A percentile compares a stretch with the other conserved stretches of the same genome.
Evolutionary conservation across 2,113 vertebrate genomes (phyloP).

Genomic region (Merops nubicus): DNA sequence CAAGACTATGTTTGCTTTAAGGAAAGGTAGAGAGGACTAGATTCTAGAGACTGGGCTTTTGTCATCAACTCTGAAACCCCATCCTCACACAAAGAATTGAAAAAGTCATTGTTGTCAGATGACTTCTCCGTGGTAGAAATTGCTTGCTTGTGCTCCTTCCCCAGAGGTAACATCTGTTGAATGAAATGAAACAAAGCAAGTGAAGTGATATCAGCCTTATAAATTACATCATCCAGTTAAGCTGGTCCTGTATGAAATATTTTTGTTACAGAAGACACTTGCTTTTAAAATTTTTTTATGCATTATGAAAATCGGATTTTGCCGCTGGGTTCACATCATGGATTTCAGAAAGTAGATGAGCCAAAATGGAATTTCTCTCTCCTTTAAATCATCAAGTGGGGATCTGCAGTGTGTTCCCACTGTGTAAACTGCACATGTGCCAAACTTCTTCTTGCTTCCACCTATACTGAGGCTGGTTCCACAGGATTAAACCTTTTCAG

Average conservation of each 20-base stretch:
- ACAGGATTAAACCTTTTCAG: not conserved
- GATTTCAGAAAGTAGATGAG: not conserved
- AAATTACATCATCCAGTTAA: not conserved
- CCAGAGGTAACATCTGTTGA: not conserved
- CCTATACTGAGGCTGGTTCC: not conserved
- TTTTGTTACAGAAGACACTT: not conserved
- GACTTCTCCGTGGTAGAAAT: not conserved
- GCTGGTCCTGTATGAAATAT: not conserved
- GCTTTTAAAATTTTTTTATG: not conserved
- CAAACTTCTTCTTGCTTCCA: not conserved
- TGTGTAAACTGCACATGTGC: not conserved
- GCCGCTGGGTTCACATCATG: not conserved
- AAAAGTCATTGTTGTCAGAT: not conserved
- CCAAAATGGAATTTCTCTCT: not conserved
- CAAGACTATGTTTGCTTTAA: not conserved
- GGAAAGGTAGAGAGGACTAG: not conserved
- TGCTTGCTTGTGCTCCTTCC: not conserved
- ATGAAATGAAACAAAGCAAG: not conserved
- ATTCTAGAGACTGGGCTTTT: not conserved
- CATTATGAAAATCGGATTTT: not conserved
- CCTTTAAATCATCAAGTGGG: not conserved
- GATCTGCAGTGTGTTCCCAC: not conserved
- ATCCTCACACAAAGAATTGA: not conserved
- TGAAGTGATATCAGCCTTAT: not conserved
- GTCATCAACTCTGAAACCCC: not conserved